Evolutionary conservation across 1,140 invertebrate species (phyloP).

Genomic region (Bombus waltoni): DNA sequence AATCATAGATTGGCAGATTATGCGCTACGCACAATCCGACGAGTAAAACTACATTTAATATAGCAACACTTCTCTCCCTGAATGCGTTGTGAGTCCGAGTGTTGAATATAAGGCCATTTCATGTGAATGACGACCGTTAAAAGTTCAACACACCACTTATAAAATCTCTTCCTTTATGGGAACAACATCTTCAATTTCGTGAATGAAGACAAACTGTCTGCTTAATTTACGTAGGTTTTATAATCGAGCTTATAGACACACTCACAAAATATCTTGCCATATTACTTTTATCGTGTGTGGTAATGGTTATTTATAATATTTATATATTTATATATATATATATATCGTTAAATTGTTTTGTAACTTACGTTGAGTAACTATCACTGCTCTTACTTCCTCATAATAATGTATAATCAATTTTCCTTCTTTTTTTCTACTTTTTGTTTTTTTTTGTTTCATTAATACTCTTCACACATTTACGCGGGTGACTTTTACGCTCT

Average conservation of each 20-base stretch:
- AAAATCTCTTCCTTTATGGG: conserved; percentile 48
- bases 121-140: conserved; percentile 56
- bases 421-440: background rate
- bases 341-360: conserved; percentile 63
- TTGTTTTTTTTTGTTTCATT: conserved; percentile 2
- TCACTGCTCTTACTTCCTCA: conserved; percentile 73
- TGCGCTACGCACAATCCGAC: conserved; percentile 48
- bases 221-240: conserved; percentile 58
- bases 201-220: conserved; percentile 58
- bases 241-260: conserved; percentile 69
- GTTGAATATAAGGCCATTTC: conserved; percentile 63
- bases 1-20: conserved; percentile 28
- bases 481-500: conserved; percentile 9
- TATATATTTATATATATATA: conserved; percentile 53
- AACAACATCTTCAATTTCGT: conserved; percentile 35
- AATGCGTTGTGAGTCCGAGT: conserved; percentile 48
- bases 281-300: conserved; percentile 67
- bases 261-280: conserved; percentile 76
- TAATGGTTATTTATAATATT: conserved; percentile 67
- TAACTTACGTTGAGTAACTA: conserved; percentile 73
- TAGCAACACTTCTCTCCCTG: conserved; percentile 46
- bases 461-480: conserved; percentile 12
- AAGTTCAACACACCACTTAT: conserved; percentile 64
- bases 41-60: conserved; percentile 48
- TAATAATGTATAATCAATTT: conserved; percentile 59